These are phyloP conservation scores for Tribolium castaneum DNA, from an alignment of 1,140 invertebrate genomes.

Conservation along the genomic window DNA sequence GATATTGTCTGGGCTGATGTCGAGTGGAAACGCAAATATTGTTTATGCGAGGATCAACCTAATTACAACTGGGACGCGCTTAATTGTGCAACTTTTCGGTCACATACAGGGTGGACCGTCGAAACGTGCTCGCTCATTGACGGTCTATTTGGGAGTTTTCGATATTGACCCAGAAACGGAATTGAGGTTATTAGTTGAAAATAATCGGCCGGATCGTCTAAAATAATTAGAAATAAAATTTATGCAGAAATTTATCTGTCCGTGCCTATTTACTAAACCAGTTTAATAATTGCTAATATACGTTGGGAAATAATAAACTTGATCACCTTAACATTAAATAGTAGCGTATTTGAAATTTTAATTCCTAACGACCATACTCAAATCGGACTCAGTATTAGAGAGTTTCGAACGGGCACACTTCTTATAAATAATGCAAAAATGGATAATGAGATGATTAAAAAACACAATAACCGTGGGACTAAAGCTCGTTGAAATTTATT, in stretches of 20 bases:
- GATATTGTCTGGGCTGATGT: constrained; percentile 5
- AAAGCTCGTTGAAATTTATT: constrained; percentile 22
- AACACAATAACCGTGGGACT: constrained; percentile 26
- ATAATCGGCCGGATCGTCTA: constrained; percentile 4
- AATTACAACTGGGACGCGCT: constrained; percentile 2
- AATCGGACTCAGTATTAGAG: background rate
- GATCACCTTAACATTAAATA: constrained; percentile 31
- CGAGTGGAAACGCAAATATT: constrained; percentile 14
- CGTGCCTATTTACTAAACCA: constrained; percentile 29
- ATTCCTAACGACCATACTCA: constrained; percentile 7
- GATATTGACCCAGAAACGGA: constrained; percentile 18
- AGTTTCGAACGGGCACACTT: constrained; percentile 14
- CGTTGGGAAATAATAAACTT: constrained; percentile 35
- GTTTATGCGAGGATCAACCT: constrained; percentile 11
- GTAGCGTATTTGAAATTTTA: constrained; percentile 25
- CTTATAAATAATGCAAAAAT: constrained; percentile 33
- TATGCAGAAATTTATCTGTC: constrained; percentile 34
- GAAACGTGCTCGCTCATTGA: too few relatives aligned
- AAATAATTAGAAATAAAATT: constrained; percentile 20
- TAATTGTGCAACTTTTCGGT: background rate
- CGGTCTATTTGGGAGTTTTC: background rate
- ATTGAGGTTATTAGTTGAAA: constrained; percentile 25
- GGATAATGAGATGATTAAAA: constrained; percentile 28
- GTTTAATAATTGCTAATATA: constrained; percentile 33
- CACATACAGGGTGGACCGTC: background rate